A percentile compares a stretch with the other conserved stretches of the same genome.
phyloP scores from a whole-genome alignment of 2,888 invertebrate species.

The Miltochrista miniata region DNA sequence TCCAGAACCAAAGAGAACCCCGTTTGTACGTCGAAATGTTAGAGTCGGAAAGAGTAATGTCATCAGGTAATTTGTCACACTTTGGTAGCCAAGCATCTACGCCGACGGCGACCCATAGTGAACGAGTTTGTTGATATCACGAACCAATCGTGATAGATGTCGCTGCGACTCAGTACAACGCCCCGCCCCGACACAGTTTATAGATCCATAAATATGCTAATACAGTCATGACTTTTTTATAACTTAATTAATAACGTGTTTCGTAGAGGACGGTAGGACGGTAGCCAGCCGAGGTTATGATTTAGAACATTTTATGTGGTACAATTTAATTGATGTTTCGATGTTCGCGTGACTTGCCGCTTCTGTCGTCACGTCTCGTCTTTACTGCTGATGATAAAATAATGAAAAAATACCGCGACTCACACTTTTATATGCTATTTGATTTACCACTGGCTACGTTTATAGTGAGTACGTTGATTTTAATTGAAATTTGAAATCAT shows the following conservation, averaged over 20 bases:
- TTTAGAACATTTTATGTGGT: constrained; percentile 75
- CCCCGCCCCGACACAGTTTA: constrained; percentile 47
- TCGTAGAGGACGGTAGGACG: constrained; percentile 39
- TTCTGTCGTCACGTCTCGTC: constrained; percentile 61
- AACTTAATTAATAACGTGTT: constrained; percentile 81
- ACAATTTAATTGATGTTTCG: constrained; percentile 75
- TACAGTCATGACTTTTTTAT: constrained; percentile 80
- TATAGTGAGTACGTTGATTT: constrained; percentile 43
- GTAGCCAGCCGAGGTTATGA: constrained; percentile 67
- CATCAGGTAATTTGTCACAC: too few species aligned
- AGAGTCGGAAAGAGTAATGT: too few species aligned
- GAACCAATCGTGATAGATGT: constrained; percentile 1
- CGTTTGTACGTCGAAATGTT: too few species aligned
- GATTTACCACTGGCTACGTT: constrained; percentile 67
- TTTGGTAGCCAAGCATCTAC: too few species aligned
- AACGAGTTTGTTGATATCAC: neutral
- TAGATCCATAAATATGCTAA: constrained; percentile 78
- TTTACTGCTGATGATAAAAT: constrained; percentile 77
- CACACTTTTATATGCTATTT: constrained; percentile 50
- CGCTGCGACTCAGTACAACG: constrained; percentile 10
- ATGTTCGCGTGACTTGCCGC: constrained; percentile 63
- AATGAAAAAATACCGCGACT: constrained; percentile 72
- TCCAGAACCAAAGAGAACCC: too few species aligned
- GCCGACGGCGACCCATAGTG: too few species aligned
- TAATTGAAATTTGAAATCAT: constrained; percentile 44